Conservation (phyloP, 1,140 invertebrate genomes). For the Cheumatopsyche charites region DNA sequence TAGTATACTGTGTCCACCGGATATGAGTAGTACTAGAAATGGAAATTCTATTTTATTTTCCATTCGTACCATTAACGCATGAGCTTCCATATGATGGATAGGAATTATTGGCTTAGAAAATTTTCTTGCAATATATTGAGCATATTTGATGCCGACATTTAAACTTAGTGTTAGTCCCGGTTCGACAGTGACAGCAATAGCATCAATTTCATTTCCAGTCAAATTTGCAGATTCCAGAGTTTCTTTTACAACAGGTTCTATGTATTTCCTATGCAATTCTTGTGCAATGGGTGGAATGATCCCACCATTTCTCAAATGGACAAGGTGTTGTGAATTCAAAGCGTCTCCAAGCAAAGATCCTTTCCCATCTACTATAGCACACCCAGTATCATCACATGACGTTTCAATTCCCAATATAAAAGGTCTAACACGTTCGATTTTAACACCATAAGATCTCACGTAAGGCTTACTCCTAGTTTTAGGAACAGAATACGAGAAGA, state of each 20-base stretch:
- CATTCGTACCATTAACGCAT: conserved; percentile 90
- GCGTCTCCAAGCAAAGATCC: conserved; percentile 81
- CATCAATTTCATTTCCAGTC: conserved; percentile 78
- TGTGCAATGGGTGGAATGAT: conserved; percentile 87
- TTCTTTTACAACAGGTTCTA: conserved; percentile 74
- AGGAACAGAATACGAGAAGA: neutral
- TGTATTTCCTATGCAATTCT: conserved; percentile 80
- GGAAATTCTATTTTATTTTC: conserved; percentile 77
- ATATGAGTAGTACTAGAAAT: conserved; percentile 87
- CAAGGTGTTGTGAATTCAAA: conserved; percentile 74
- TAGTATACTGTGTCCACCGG: conserved; percentile 90
- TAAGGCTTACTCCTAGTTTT: too few species aligned
- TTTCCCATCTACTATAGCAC: conserved; percentile 78
- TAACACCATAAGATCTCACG: neutral
- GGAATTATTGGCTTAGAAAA: conserved; percentile 88
- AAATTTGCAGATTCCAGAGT: conserved; percentile 71
- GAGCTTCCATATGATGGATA: conserved; percentile 98
- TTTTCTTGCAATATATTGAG: conserved; percentile 73
- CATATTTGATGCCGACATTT: conserved; percentile 82
- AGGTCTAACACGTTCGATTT: neutral
- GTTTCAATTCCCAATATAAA: conserved; percentile 91
- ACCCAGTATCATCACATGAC: conserved; percentile 97
- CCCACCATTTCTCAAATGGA: conserved; percentile 87
- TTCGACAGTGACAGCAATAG: conserved; percentile 88
- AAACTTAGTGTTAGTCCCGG: conserved; percentile 85